Conservation (phyloP, 2,113 vertebrate genomes). For the Tupaia tana region DNA sequence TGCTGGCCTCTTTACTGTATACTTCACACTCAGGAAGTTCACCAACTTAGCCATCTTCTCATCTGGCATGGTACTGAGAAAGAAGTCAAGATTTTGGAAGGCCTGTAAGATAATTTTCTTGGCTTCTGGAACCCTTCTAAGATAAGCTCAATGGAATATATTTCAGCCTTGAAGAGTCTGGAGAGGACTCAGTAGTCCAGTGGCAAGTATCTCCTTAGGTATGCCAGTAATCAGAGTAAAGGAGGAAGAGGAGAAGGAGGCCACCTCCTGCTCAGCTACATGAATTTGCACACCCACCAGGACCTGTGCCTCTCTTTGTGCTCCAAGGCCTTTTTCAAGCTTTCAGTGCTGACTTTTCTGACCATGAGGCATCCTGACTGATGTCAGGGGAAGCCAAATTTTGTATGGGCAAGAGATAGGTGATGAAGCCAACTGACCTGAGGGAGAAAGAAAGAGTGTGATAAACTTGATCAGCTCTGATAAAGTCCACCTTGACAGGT, state of each 20-base stretch:
- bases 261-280: not conserved
- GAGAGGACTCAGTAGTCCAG: not conserved
- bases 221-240: not conserved
- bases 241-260: not conserved
- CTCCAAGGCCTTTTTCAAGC: not conserved
- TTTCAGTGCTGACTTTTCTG: not conserved
- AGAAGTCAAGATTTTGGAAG: fast-evolving
- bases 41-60: conserved; percentile 26
- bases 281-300: not conserved
- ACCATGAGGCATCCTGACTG: not conserved
- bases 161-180: not conserved
- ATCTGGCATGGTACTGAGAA: not conserved
- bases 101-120: not conserved
- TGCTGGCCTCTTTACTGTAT: conserved; percentile 27
- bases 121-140: not conserved
- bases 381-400: not conserved
- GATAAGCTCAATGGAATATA: not conserved
- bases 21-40: conserved; percentile 48
- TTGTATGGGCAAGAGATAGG: not conserved
- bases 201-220: not conserved
- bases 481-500: not conserved
- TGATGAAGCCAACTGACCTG: not conserved
- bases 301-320: not conserved
- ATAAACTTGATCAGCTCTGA: not conserved
- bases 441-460: not conserved